These are phyloP conservation scores for Penelope pileata DNA, from an alignment of 2,113 vertebrate species.

Conservation along the genomic window DNA sequence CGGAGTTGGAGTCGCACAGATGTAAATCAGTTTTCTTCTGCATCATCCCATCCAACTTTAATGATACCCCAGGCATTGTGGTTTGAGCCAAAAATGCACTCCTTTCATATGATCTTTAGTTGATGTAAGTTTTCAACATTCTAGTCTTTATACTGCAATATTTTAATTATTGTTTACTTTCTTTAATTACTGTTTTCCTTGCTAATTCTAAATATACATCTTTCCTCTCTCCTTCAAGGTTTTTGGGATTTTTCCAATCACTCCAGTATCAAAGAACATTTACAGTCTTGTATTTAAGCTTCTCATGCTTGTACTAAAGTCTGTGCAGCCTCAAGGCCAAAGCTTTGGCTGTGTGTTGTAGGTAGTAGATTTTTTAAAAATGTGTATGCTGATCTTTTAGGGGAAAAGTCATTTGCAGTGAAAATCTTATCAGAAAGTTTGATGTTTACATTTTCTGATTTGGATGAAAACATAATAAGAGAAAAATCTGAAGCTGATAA, in stretches of 20 bases:
- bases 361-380: neutral
- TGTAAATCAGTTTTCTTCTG: neutral
- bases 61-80: neutral
- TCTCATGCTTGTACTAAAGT: constrained; percentile 24
- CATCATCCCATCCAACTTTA: neutral
- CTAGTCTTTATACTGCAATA: neutral
- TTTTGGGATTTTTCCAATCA: constrained; percentile 38
- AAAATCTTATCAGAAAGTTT: neutral
- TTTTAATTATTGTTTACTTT: constrained; percentile 49
- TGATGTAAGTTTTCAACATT: neutral
- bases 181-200: constrained; percentile 49
- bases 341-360: neutral
- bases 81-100: neutral
- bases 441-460: neutral
- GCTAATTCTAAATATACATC: constrained; percentile 31
- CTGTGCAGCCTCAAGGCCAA: constrained; percentile 17
- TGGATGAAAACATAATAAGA: neutral
- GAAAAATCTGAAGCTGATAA: neutral
- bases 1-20: neutral
- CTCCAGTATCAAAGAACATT: constrained; percentile 30
- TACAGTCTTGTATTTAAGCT: constrained; percentile 11
- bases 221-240: constrained; percentile 3
- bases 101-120: neutral
- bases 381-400: neutral
- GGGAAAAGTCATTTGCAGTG: neutral